Evolutionary conservation across 2,113 vertebrate genomes (phyloP).

Genomic region (Syrmaticus mikado): DNA sequence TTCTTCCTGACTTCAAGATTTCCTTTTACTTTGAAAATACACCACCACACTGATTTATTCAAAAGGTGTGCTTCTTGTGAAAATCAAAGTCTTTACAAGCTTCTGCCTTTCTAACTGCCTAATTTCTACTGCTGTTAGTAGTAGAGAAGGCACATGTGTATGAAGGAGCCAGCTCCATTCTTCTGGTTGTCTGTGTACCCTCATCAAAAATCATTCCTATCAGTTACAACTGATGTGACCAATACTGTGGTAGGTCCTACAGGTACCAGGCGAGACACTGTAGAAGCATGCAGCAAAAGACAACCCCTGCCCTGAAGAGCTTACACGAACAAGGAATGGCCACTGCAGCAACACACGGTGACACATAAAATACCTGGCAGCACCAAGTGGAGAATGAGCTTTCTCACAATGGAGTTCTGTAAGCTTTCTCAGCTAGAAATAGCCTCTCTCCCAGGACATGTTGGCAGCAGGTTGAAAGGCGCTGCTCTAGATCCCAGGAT

Average conservation of each 20-base stretch:
- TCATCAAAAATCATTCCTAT: slow-evolving; percentile 26
- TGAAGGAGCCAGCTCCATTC: slow-evolving; percentile 42
- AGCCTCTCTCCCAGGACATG: background rate
- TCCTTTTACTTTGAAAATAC: slow-evolving; percentile 44
- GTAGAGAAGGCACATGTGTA: background rate
- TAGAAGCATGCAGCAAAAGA: background rate
- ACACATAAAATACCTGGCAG: background rate
- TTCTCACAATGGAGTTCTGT: fast-evolving
- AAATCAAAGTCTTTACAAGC: slow-evolving; percentile 55
- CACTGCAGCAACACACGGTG: background rate
- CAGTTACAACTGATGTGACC: slow-evolving; percentile 16
- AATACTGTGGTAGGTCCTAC: background rate
- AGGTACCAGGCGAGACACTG: background rate
- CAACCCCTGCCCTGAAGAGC: background rate
- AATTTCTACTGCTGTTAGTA: slow-evolving; percentile 8
- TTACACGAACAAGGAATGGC: background rate
- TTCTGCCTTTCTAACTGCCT: slow-evolving; percentile 38
- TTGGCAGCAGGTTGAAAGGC: slow-evolving; percentile 3
- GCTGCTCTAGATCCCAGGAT: background rate
- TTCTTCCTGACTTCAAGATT: slow-evolving; percentile 55
- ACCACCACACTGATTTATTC: slow-evolving; percentile 50
- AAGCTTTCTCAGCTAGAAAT: background rate
- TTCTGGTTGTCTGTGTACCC: background rate
- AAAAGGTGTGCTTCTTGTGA: slow-evolving; percentile 56
- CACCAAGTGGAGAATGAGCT: background rate